These are phyloP conservation scores for Dorcus hopei DNA, from an alignment of 2,888 invertebrate genomes.

Conservation along the genomic window DNA sequence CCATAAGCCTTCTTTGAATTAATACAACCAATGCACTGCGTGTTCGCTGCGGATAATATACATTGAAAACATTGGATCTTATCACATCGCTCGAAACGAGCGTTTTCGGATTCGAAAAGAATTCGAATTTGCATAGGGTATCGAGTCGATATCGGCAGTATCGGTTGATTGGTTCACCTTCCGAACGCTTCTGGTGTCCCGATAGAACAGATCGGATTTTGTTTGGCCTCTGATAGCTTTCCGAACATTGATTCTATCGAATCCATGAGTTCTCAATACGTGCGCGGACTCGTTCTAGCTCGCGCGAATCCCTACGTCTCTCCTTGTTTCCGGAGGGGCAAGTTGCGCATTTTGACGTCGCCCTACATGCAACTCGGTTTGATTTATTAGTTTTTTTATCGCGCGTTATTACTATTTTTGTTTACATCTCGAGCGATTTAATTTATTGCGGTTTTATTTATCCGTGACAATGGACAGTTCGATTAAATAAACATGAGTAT, in stretches of 20 bases:
- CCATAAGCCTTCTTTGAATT: background rate
- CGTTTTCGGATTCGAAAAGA: background rate
- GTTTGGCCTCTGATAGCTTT: constrained; percentile 22
- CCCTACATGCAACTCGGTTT: no score
- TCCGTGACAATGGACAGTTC: no score
- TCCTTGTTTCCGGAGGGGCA: no score
- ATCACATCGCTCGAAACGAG: no score
- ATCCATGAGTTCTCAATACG: background rate
- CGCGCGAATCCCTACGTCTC: background rate
- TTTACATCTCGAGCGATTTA: no score
- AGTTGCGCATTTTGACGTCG: no score
- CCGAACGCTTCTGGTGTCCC: constrained; percentile 15
- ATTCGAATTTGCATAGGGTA: background rate
- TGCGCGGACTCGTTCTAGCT: background rate
- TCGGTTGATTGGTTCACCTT: constrained; percentile 21
- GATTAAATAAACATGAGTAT: no score
- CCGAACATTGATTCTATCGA: constrained; percentile 10
- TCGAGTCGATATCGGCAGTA: constrained; percentile 12
- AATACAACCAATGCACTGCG: background rate
- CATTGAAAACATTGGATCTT: no score
- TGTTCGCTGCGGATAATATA: background rate
- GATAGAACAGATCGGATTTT: constrained; percentile 19
- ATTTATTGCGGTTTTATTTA: no score
- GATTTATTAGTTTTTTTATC: no score
- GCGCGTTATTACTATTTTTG: no score